phyloP scores from a whole-genome alignment of 2,113 vertebrate species.

The Daubentonia madagascariensis region DNA sequence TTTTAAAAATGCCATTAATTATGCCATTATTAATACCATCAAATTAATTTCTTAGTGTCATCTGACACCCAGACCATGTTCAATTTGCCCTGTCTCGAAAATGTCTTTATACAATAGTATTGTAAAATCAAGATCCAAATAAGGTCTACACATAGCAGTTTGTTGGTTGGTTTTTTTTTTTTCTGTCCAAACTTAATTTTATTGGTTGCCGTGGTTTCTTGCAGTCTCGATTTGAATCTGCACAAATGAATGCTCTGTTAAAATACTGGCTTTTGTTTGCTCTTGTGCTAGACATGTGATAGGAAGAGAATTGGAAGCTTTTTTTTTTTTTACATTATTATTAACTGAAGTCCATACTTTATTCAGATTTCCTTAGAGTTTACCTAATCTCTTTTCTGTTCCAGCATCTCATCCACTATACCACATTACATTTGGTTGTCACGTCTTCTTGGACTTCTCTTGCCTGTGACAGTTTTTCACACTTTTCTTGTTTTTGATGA shows the following conservation, averaged over 20 bases:
- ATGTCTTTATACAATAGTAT: not conserved
- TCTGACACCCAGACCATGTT: not conserved
- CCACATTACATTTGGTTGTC: not conserved
- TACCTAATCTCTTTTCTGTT: not conserved
- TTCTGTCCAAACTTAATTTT: not conserved
- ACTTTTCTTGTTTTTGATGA: not conserved
- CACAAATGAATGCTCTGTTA: not conserved
- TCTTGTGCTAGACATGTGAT: not conserved
- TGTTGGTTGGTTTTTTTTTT: not conserved
- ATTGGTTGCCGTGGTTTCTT: not conserved
- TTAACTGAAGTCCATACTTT: not conserved
- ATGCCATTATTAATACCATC: not conserved
- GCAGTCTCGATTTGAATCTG: not conserved
- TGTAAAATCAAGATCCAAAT: not conserved
- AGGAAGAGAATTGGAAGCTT: not conserved
- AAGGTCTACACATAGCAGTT: not conserved
- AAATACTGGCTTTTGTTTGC: not conserved
- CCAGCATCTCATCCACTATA: not conserved
- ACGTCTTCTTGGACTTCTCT: not conserved
- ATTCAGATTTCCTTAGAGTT: not conserved
- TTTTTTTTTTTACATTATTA: not conserved
- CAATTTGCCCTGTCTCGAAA: not conserved
- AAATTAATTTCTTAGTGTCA: not conserved
- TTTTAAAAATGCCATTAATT: not conserved
- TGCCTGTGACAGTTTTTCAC: not conserved